Evolutionary conservation across 2,113 vertebrate species (phyloP).

Genomic region (Plecotus auritus): DNA sequence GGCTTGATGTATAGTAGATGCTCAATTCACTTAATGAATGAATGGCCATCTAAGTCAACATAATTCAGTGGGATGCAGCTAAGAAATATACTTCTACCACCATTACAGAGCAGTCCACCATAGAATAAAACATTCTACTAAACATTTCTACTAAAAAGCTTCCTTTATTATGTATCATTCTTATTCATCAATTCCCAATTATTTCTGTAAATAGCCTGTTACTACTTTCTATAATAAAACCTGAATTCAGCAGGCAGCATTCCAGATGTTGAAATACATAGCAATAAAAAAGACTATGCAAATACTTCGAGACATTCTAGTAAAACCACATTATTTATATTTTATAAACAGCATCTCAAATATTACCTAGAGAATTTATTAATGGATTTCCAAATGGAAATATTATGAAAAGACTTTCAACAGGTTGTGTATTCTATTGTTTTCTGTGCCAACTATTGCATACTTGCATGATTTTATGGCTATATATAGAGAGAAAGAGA

Average conservation of each 20-base stretch:
- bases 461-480: slow-evolving; percentile 26
- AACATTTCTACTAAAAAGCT: slow-evolving; percentile 43
- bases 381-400: slow-evolving; percentile 63
- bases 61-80: not conserved
- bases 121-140: slow-evolving; percentile 23
- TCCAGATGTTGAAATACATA: slow-evolving; percentile 77
- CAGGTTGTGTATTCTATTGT: slow-evolving; percentile 9
- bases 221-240: slow-evolving; percentile 67
- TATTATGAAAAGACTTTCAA: slow-evolving; percentile 44
- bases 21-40: not conserved
- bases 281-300: slow-evolving; percentile 72
- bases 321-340: slow-evolving; percentile 52
- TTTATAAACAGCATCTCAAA: slow-evolving; percentile 59
- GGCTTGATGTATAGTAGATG: not conserved
- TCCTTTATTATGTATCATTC: slow-evolving; percentile 58
- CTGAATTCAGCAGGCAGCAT: slow-evolving; percentile 60
- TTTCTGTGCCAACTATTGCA: slow-evolving; percentile 36
- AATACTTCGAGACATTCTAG: slow-evolving; percentile 54
- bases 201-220: slow-evolving; percentile 69
- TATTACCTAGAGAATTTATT: slow-evolving; percentile 67
- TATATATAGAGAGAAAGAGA: not conserved
- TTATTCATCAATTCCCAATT: slow-evolving; percentile 68
- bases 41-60: not conserved
- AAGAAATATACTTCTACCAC: not conserved
- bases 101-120: not conserved